phyloP scores from a whole-genome alignment of 2,113 vertebrate species.

The Hyperopisus bebe region DNA sequence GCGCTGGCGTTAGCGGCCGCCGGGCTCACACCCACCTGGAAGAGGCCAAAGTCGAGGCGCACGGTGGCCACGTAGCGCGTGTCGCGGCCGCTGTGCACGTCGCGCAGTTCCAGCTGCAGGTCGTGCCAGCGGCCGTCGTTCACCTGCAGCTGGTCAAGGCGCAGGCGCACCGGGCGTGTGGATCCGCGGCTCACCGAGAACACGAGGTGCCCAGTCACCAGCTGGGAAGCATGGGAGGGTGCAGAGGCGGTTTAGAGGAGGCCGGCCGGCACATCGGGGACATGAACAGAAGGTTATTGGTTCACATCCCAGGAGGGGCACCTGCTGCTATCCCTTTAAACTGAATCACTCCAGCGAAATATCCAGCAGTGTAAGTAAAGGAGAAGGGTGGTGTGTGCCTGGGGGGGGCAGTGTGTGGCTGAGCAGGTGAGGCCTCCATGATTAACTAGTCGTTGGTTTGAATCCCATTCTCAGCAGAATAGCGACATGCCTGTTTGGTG shows the following conservation, averaged over 20 bases:
- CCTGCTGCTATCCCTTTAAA: background rate
- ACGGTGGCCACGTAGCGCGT: conserved; percentile 79
- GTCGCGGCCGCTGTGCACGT: conserved; percentile 73
- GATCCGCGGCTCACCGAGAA: conserved; percentile 75
- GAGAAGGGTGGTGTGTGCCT: background rate
- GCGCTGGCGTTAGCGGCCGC: too few relatives aligned
- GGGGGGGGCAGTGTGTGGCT: background rate
- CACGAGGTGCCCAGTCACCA: conserved; percentile 78
- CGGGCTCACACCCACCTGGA: conserved; percentile 66
- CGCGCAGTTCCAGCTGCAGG: conserved; percentile 84
- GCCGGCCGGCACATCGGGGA: background rate
- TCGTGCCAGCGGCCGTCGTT: conserved; percentile 91
- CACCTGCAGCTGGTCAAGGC: conserved; percentile 83
- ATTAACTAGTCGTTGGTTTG: background rate
- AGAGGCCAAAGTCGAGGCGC: conserved; percentile 84
- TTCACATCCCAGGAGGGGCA: background rate
- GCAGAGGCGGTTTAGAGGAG: background rate
- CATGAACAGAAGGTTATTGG: background rate
- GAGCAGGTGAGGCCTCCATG: background rate
- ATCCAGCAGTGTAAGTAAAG: background rate
- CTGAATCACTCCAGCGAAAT: background rate
- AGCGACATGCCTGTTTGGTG: background rate
- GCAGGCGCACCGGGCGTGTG: conserved; percentile 67
- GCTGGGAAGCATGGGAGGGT: conserved; percentile 53
- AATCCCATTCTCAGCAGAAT: background rate